Conservation (phyloP, 2,113 vertebrate genomes). For the Sceloporus tristichus region DNA sequence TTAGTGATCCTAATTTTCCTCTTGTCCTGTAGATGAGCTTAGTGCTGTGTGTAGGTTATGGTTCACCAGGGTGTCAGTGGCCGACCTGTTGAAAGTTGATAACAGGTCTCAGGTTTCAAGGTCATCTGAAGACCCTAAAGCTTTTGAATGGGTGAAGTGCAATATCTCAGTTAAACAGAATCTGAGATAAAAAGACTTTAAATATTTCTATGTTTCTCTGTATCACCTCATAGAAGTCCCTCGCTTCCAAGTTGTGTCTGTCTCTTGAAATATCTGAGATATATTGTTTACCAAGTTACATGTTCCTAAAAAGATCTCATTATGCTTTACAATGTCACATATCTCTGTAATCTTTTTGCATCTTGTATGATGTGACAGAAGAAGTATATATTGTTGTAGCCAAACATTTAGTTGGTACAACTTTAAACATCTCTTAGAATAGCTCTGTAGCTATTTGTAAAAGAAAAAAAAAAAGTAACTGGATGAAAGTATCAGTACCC, state of each 20-base stretch:
- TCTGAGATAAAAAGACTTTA: not conserved
- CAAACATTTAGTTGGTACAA: not conserved
- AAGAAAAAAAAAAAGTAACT: not conserved
- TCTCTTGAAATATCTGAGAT: slow-evolving; percentile 20
- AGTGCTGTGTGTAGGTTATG: not conserved
- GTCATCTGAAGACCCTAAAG: slow-evolving; percentile 20
- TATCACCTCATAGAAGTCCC: no score
- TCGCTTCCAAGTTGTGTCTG: not conserved
- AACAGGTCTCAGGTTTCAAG: slow-evolving; percentile 5
- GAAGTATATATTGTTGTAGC: not conserved
- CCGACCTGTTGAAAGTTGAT: not conserved
- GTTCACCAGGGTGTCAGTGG: no score
- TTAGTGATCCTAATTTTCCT: not conserved
- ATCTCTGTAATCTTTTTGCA: not conserved
- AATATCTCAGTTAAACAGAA: not conserved
- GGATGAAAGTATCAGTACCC: not conserved
- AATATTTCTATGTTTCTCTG: not conserved
- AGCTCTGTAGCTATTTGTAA: not conserved
- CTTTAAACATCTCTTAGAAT: not conserved
- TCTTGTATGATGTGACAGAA: not conserved
- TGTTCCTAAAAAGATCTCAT: not conserved
- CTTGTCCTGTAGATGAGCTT: not conserved
- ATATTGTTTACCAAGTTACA: slow-evolving; percentile 16
- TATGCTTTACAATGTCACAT: not conserved
- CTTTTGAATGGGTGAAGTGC: not conserved